Percentiles rank a stretch among this genome's conserved stretches.
These are phyloP conservation scores for Andrena marginata DNA, from an alignment of 2,888 invertebrate species.

Conservation along the genomic window DNA sequence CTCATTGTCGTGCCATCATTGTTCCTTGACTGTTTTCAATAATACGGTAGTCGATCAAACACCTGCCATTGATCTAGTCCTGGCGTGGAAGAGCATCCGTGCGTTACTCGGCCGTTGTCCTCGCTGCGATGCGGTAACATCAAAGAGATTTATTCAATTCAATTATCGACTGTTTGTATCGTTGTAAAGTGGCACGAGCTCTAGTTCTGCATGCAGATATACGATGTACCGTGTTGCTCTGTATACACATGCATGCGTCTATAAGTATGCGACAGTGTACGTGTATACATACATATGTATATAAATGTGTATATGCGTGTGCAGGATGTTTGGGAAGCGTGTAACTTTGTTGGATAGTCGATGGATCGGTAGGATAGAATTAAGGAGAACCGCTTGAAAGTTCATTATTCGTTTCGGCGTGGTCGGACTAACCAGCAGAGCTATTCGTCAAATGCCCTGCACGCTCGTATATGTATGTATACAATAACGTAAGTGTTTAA, in stretches of 20 bases:
- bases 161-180: constrained; percentile 79
- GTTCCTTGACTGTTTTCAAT: constrained; percentile 54
- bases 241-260: constrained; percentile 43
- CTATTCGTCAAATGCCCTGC: constrained; percentile 29
- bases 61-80: constrained; percentile 57
- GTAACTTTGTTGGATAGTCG: constrained; percentile 29
- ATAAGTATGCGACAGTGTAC: constrained; percentile 33
- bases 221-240: constrained; percentile 45
- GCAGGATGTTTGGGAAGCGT: constrained; percentile 16
- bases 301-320: constrained; percentile 38
- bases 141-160: constrained; percentile 55
- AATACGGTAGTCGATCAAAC: constrained; percentile 39
- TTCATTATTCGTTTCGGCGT: constrained; percentile 17
- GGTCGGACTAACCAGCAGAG: constrained; percentile 11
- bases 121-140: constrained; percentile 57
- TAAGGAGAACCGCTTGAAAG: too few species aligned
- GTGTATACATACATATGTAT: constrained; percentile 56
- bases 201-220: constrained; percentile 68
- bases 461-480: constrained; percentile 19
- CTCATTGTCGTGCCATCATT: constrained; percentile 54
- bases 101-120: constrained; percentile 60
- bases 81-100: constrained; percentile 9
- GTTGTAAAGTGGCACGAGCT: constrained; percentile 76
- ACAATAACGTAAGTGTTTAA: constrained; percentile 38
- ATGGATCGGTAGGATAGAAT: neutral